Evolutionary conservation across 2,797 vertebrate species (phyloP).

Genomic region (Cirrhinus mrigala): DNA sequence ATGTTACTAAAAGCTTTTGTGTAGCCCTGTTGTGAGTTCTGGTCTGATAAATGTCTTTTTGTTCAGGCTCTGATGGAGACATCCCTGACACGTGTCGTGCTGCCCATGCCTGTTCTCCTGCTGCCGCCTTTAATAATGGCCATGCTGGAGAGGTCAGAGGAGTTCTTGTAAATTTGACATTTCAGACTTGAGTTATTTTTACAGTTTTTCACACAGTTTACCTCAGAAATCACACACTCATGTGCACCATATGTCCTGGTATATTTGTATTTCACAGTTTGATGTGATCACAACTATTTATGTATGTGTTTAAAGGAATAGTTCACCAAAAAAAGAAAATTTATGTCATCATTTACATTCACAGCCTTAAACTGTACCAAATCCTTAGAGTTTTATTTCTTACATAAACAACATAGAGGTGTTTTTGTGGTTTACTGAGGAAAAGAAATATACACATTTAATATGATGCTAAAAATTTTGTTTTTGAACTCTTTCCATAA

Average conservation of each 20-base stretch:
- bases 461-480: background rate
- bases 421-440: background rate
- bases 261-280: background rate
- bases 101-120: slow-evolving; percentile 93
- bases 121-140: slow-evolving; percentile 93
- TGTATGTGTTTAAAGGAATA: background rate
- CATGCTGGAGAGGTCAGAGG: slow-evolving; percentile 89
- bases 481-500: background rate
- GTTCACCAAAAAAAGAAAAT: too few relatives aligned
- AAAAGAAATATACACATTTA: background rate
- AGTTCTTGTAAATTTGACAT: slow-evolving; percentile 7
- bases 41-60: slow-evolving; percentile 32
- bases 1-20: background rate
- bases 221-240: slow-evolving; percentile 17
- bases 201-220: background rate
- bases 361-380: background rate
- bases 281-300: background rate
- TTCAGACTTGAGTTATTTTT: slow-evolving; percentile 16
- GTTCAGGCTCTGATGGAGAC: slow-evolving; percentile 91
- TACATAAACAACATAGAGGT: background rate
- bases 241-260: slow-evolving; percentile 4
- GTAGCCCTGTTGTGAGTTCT: background rate
- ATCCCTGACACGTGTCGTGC: slow-evolving; percentile 88
- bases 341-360: background rate
- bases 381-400: background rate